Conservation (phyloP, 2,888 invertebrate species). For the Rhamphomyia laevipes region DNA sequence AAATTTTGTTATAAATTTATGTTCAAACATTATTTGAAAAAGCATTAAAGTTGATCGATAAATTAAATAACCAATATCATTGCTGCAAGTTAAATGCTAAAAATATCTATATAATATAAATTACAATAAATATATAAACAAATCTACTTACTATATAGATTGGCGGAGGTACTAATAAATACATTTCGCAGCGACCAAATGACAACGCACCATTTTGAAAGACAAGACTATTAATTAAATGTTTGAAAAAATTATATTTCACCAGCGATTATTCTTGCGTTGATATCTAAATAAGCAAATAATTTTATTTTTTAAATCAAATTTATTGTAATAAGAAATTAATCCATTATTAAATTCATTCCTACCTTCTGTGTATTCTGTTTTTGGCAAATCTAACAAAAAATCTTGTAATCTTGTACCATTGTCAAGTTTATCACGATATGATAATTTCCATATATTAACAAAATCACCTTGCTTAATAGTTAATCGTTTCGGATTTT, state of each 20-base stretch:
- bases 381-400: slow-evolving; percentile 41
- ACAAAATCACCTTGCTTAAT: slow-evolving; percentile 44
- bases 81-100: slow-evolving; percentile 46
- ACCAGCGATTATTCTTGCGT: slow-evolving; percentile 48
- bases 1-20: slow-evolving; percentile 46
- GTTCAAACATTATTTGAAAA: slow-evolving; percentile 57
- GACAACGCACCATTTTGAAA: slow-evolving; percentile 45
- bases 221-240: slow-evolving; percentile 47
- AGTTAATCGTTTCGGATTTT: slow-evolving; percentile 24
- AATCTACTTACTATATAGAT: slow-evolving; percentile 47
- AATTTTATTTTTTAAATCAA: slow-evolving; percentile 39
- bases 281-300: slow-evolving; percentile 40
- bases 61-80: slow-evolving; percentile 39
- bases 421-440: slow-evolving; percentile 46
- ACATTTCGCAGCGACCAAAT: slow-evolving; percentile 51
- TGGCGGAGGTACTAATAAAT: slow-evolving; percentile 46
- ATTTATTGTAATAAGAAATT: neutral
- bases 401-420: slow-evolving; percentile 43
- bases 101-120: slow-evolving; percentile 17
- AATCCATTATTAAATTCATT: too few species aligned
- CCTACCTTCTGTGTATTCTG: slow-evolving; percentile 39
- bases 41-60: slow-evolving; percentile 49
- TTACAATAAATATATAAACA: neutral
- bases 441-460: slow-evolving; percentile 44
- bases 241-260: slow-evolving; percentile 44